A percentile compares a stretch with the other conserved stretches of the same genome.
Evolutionary conservation across 2,888 invertebrate genomes (phyloP).

Genomic region (Chrysolina haemoptera): DNA sequence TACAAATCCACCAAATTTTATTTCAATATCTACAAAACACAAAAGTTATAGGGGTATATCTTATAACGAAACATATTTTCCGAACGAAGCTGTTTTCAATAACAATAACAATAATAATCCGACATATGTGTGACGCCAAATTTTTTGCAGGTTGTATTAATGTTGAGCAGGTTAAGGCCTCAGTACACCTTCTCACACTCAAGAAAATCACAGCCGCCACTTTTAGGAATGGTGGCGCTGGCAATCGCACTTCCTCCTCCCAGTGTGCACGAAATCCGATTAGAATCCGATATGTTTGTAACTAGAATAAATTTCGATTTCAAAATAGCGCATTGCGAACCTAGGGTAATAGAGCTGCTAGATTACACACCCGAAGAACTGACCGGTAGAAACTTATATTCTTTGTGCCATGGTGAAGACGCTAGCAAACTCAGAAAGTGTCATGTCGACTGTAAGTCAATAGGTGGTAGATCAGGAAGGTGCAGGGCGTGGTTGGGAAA

Average conservation of each 20-base stretch:
- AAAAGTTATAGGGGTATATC: no score
- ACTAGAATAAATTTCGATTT: conserved; percentile 96
- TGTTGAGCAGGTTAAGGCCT: conserved; percentile 92
- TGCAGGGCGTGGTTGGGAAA: background rate
- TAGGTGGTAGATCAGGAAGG: conserved; percentile 5
- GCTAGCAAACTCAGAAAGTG: conserved; percentile 94
- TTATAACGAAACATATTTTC: no score
- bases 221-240: conserved; percentile 94
- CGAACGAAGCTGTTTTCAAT: no score
- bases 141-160: conserved; percentile 86
- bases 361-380: conserved; percentile 95
- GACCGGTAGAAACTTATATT: conserved; percentile 93
- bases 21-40: no score
- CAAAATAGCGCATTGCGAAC: conserved; percentile 97
- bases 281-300: conserved; percentile 97
- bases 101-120: no score
- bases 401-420: conserved; percentile 96
- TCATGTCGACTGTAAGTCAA: conserved; percentile 92
- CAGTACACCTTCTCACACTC: conserved; percentile 94
- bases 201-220: conserved; percentile 87
- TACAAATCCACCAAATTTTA: no score
- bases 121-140: background rate
- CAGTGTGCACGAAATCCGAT: conserved; percentile 95
- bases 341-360: conserved; percentile 93
- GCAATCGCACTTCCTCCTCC: conserved; percentile 98